Evolutionary conservation across 2,888 invertebrate species (phyloP).

Genomic region (Pterostichus madidus): DNA sequence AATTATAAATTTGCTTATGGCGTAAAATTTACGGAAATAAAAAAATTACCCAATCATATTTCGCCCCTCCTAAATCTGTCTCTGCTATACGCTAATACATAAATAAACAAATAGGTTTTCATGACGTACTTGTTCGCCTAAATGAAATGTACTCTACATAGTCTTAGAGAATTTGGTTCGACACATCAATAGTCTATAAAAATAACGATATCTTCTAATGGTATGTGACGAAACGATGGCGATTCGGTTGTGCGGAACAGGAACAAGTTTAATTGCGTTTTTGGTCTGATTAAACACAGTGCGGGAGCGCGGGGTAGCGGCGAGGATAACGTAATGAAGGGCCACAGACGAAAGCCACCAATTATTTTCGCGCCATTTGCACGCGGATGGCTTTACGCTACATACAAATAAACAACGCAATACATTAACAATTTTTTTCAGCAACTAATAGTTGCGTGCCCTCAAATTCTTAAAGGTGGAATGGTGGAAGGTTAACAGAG

Average conservation of each 20-base stretch:
- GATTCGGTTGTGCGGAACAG: conserved; percentile 19
- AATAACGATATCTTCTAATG: background rate
- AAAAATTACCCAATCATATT: no score
- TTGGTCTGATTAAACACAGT: conserved; percentile 59
- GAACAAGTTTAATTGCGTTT: conserved; percentile 60
- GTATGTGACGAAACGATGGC: conserved; percentile 17
- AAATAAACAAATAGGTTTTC: no score
- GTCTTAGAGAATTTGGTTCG: no score
- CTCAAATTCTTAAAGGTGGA: conserved; percentile 55
- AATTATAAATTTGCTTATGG: no score
- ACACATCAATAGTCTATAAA: no score
- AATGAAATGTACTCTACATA: no score
- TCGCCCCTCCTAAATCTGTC: no score
- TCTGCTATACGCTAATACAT: no score
- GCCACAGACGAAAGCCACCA: conserved; percentile 57
- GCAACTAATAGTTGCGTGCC: conserved; percentile 52
- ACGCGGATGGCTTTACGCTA: conserved; percentile 58
- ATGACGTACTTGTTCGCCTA: no score
- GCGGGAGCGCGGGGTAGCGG: background rate
- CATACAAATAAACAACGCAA: conserved; percentile 62
- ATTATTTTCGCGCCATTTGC: conserved; percentile 60
- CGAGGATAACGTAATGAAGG: conserved; percentile 51
- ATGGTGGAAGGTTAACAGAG: background rate
- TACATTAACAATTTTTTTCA: conserved; percentile 60
- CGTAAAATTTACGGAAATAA: no score